These are phyloP conservation scores for Rhinatrema bivittatum DNA, from an alignment of 2,797 vertebrate species.

Conservation along the genomic window DNA sequence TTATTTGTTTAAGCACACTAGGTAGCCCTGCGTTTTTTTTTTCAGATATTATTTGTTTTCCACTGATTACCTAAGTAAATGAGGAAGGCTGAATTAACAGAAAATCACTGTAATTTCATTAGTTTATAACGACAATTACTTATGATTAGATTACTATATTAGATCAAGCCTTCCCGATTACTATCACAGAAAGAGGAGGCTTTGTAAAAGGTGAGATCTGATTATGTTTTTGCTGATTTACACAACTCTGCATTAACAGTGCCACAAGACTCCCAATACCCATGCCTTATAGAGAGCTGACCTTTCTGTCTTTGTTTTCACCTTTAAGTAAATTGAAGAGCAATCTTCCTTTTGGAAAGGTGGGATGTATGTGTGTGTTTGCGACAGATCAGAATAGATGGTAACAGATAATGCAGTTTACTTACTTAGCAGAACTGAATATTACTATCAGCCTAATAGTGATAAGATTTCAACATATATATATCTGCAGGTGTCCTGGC, in stretches of 20 bases:
- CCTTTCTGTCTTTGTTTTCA: slow-evolving; percentile 17
- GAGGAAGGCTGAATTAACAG: slow-evolving; percentile 7
- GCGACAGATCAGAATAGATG: slow-evolving; percentile 16
- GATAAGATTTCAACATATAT: no score
- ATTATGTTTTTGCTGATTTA: background rate
- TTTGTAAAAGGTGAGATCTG: background rate
- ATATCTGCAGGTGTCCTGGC: no score
- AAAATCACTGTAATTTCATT: slow-evolving; percentile 1
- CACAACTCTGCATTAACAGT: background rate
- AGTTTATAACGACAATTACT: background rate
- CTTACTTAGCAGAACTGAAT: slow-evolving; percentile 35
- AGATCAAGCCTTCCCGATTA: slow-evolving; percentile 3
- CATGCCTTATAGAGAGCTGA: background rate
- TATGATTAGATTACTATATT: slow-evolving; percentile 4
- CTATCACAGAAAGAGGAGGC: background rate
- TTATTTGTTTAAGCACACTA: no score
- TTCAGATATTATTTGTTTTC: background rate
- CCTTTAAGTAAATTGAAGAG: slow-evolving; percentile 27
- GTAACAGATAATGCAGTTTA: slow-evolving; percentile 20
- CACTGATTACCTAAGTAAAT: slow-evolving; percentile 5
- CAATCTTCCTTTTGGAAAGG: slow-evolving; percentile 7
- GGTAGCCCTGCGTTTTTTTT: no score
- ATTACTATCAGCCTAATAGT: slow-evolving; percentile 26
- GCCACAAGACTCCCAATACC: slow-evolving; percentile 8
- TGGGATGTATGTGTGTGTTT: no score